Base-by-base conservation (phyloP, 2,888 invertebrate genomes). In the Nephrocerus scutellatus region DNA sequence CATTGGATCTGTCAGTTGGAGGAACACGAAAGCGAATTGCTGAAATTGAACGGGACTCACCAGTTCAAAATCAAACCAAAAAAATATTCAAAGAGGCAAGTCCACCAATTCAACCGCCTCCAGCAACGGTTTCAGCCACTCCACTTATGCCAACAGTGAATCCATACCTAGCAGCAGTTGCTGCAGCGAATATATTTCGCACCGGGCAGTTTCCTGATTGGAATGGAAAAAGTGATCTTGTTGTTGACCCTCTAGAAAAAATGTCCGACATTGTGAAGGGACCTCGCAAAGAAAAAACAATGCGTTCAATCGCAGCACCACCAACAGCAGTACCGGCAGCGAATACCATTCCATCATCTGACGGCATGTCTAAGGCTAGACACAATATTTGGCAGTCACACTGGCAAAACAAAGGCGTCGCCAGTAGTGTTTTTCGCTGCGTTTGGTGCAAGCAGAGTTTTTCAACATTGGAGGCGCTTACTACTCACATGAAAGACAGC, bases 381-480 rank as follows among this genome's bases (percentile, higher is more conserved):
- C 88, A 88, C 62, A 88, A 87, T 49, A 91, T 92, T 13, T 92
- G 96, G 86, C 96, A 96, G 59, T 93, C 93, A 3, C 95, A 96
- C 63, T 96, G 96, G 96, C 74, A 95, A 49, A 95, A 88, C 70
- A 95, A 90, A 64, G 92, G 91, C 13, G 90, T 92, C 2, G 92
- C 95, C 22, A 88, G 91, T 66, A 92, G 95, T 59, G 96, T 96
- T 19, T 77, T 96, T 20, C 87, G 95, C 59, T 96, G 96, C 68
- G 96, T 96, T 26, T 95, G 95, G 88, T 96, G 96, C 69, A 93
- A 95, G 64, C 92, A 93, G 64, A 93, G 93, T 56, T 96, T 96
- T 63, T 85, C 89, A 39, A 90, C 92, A 14, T 72, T 96, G 29
- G 93, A 92, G 6, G 90, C 95, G 46, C 79, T 96, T 71, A 95